phyloP scores from a whole-genome alignment of 2,113 vertebrate species.

The Phodopus roborovskii region DNA sequence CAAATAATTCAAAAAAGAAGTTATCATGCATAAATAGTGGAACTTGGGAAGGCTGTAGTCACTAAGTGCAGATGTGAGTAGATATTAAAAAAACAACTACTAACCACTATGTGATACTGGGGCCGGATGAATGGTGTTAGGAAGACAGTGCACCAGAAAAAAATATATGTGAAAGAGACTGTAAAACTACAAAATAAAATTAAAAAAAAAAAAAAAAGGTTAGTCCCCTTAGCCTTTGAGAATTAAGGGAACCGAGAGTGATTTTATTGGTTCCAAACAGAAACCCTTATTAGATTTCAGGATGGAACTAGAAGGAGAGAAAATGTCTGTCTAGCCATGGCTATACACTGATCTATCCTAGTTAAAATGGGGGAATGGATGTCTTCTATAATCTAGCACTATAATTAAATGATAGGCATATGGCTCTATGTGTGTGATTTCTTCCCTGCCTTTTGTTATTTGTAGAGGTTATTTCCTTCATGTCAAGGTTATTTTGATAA shows the following conservation, averaged over 20 bases:
- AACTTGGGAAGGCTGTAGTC: background rate
- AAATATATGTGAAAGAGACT: background rate
- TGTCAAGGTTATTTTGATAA: background rate
- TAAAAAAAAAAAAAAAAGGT: no score
- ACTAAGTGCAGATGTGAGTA: background rate
- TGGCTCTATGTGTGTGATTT: background rate
- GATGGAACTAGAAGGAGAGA: background rate
- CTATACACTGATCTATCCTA: background rate
- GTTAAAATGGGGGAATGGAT: background rate
- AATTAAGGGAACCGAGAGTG: background rate
- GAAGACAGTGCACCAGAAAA: conserved; percentile 15
- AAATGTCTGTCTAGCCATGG: background rate
- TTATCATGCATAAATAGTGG: background rate
- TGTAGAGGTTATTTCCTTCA: no score
- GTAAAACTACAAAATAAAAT: background rate
- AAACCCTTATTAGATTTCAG: background rate
- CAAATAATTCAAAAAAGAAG: background rate
- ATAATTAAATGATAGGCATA: background rate
- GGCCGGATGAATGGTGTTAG: background rate
- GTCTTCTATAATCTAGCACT: no score
- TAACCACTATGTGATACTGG: background rate
- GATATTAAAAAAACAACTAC: background rate
- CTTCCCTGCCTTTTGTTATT: background rate
- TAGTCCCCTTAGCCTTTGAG: background rate
- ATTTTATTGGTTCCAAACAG: background rate